Base-by-base conservation (phyloP, 2,113 vertebrate genomes). In the Coryphaenoides rupestris region DNA sequence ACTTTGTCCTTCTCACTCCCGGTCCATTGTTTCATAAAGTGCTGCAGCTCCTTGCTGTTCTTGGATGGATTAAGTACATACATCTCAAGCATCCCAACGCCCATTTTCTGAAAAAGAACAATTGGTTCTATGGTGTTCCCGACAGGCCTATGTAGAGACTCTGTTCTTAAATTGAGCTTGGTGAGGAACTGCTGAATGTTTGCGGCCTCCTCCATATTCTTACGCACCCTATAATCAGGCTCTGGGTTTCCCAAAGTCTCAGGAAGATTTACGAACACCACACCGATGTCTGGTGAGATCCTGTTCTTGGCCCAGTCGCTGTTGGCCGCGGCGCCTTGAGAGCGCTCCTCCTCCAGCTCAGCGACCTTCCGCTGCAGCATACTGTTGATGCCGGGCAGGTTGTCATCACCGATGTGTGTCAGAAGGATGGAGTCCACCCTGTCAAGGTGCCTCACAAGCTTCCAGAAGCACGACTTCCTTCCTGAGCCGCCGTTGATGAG, bases 241-340 rank as follows among this genome's bases (percentile, higher is more conserved):
- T 95, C 92, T 60, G 92, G 82, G 66, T 83, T 94, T 64, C 90
- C 94, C 76, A 98, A 73, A 33, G 92, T 94, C 82, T 98, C 94
- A 16, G 96, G 96, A 49, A 95, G 83, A 62, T 98, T 98, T 60
- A 96, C 92, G 84, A 98, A 98, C 40, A 97, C 92, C 65, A 98
- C 92, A 10, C 96, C 96, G 60, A 98, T 87, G 78, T 98, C 96
- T 53, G 96, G 96, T 57, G 96, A 98, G 73, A 98, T 98, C 78
- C 96, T 93, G 82, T 98, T 98, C 87, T 98, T 98, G 90, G 95
- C 93, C 94, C 95, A 98, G 86, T 98, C 95, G 19, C 96, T 95
- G 75, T 96, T 96, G 23, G 93, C 90, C 22, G 94, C 94, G 2
- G 96, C 98, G 3, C 94, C 95, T 86, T 97, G 95, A 0, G 95